Conservation (phyloP, 2,113 vertebrate species). For the Cynocephalus volans region DNA sequence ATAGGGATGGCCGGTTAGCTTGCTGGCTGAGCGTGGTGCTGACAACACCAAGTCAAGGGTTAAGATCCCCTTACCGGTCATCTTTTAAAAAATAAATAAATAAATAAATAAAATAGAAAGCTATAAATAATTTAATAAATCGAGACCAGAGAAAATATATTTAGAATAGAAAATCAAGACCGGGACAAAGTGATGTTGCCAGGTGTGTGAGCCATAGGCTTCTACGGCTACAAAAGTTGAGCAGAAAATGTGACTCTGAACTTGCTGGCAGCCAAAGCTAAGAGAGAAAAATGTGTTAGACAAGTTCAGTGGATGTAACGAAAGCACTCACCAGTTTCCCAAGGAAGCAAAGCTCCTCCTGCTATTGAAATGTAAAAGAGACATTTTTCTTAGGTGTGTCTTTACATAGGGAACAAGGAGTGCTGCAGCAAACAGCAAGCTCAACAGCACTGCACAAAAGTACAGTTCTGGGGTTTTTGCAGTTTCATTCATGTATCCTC, state of each 20-base stretch:
- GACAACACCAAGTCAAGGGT: too few species aligned
- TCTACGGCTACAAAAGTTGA: background rate
- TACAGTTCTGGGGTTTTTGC: background rate
- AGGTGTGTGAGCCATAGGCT: background rate
- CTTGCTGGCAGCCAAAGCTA: background rate
- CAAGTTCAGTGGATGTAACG: background rate
- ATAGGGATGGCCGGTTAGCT: too few species aligned
- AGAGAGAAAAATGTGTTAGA: background rate
- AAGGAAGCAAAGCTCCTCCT: background rate
- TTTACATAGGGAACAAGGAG: background rate
- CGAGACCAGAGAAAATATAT: constrained; percentile 49
- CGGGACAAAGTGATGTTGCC: background rate
- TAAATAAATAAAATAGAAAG: constrained; percentile 68
- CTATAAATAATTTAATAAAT: constrained; percentile 67
- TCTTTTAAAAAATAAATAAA: too few species aligned
- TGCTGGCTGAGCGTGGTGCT: too few species aligned
- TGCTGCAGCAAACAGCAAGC: background rate
- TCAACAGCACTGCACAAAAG: background rate
- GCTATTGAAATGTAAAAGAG: background rate
- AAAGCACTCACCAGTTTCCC: background rate
- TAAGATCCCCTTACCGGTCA: too few species aligned
- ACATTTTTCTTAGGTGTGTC: background rate
- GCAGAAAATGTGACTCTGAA: background rate
- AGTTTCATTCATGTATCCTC: background rate
- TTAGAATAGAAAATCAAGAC: constrained; percentile 57